Evolutionary conservation across 2,888 invertebrate genomes (phyloP), one percentile per base, ranked within the genome.

Genomic region (Sisyra terminalis): DNA sequence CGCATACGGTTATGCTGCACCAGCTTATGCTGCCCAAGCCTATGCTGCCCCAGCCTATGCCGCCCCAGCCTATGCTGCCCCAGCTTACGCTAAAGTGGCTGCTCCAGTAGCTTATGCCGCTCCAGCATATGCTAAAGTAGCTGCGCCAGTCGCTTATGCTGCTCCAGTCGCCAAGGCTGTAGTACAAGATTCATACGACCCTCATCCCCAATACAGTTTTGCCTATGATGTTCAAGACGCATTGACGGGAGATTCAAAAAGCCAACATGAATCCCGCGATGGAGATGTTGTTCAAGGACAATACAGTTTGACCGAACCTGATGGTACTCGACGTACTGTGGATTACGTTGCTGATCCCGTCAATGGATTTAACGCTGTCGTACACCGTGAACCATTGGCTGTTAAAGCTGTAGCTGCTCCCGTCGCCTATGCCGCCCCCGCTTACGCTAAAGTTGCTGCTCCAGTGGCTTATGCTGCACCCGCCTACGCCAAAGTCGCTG

Each of bases 141-240:
- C 40, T 18, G 43, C 43, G 18, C 41, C 43, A 31, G 43, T 42
- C 9, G 39, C 55, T 36, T 55, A 58, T 39, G 52, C 58, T 24
- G 53, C 54, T 11, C 54, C 57, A 37, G 57, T 57, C 29, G 58
- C 57, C 30, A 30, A 46, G 31, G 49, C 49, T 53, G 57, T 57
- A n/a, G 54, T 60, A 13, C 59, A 60, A 29, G 50, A 59, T 16
- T 53, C 54, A 17, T 56, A 53, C 44, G 49, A 53, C 18, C 50
- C 53, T 5, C 53, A 55, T 30, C 34, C 45, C 6, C 65, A 67
- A 43, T 68, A 68, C 51, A 64, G 61, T 46, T 68, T 64, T 49
- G 63, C 65, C 2, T 69, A 67, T 50, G 56, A 61, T 40, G 55
- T 65, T 60, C 70, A 63, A 61, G 76, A 70, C 65, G 76, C 61